Evolutionary conservation across 2,113 vertebrate species (phyloP), one percentile per base, ranked within the genome.

Genomic region (Ochotona curzoniae): DNA sequence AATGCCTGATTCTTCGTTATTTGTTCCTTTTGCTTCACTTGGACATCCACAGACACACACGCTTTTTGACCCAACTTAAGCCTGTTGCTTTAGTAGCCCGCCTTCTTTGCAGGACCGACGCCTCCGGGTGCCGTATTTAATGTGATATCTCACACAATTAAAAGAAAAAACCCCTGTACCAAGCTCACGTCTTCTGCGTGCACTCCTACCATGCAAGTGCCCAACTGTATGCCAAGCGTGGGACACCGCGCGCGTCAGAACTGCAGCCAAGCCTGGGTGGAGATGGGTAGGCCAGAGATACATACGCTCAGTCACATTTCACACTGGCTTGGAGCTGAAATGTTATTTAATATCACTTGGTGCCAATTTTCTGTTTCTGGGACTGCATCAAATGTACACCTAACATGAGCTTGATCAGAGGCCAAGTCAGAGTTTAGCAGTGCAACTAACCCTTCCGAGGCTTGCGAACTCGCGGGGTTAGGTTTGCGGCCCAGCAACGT

Each of bases 101-200:
- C 63, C 21, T 14, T 18, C 69, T 82, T 63, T 28, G 35, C 35
- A 69, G 75, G 74, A 86, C 3, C 5, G 30, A 7, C 38, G 51
- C 91, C 74, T 83, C 73, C 28, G 12, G 0, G 15, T 20, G 2
- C 30, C 1, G 70, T 35, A n/a, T 44, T 86, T 66, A 93, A 89
- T 26, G 47, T 23, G 9, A 57, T 2, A 57, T 63, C 57, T 44
- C 25, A 18, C 7, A 18, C 51, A 44, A 44, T 44, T 44, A 44
- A 44, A 30, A 66, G 35, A 90, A 83, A 89, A 94, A 96, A 91
- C 91, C 84, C 87, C 86, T 96, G 32, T 69, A 63, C 47, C 89
- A 93, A 87, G 38, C 57, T 89, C 89, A 83, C 87, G 63, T 71
- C 91, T 67, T 83, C 93, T 95, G 91, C 54, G 89, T 92, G 82